Evolutionary conservation across 2,797 vertebrate species (phyloP), one percentile per base, ranked within the genome.

Genomic region (Ambastaia sidthimunki): DNA sequence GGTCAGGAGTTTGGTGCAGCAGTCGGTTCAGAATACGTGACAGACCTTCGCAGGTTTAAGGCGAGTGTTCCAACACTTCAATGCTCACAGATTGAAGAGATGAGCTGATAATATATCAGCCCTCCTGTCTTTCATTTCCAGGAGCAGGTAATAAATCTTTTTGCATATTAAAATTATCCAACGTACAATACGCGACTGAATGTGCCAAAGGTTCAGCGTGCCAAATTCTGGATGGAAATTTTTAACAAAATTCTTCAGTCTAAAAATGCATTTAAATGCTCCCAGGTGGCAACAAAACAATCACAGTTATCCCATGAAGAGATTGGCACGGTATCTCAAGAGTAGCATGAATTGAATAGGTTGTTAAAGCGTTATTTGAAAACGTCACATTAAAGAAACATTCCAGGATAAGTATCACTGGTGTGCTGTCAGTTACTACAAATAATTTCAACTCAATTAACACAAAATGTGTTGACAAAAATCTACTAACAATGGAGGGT

Each of bases 1-100:
- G 94, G 94, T 91, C 93, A 93, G 92, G 67, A 76, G 70, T 63
- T 57, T 25, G 71, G 34, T n/a, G 60, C 28, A 69, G 82, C 23
- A 52, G 13, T 31, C n/a, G 62, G 62, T 72, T 83, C 72, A 57
- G 68, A 84, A 84, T 63, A 60, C 75, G 68, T 19, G 60, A 84
- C 66, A 54, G 34, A 76, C 71, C 48, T n/a, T 48, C 19, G 41
- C 59, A 62, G 71, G 54, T 23, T 77, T 63, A 48, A 44, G 50
- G 59, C 57, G 65, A 21, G 15, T 21, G 28, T 47, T 70, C 48
- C n/a, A 68, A 68, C 65, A 50, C 62, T 55, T 75, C 19, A 31
- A 50, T 21, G 37, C 21, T 28, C 28, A 74, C 50, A 62, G 25
- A 67, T 21, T n/a, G 2, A 71, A 60, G 31, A 77, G 71, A 62